A percentile compares a stretch with the other conserved stretches of the same genome.
Conservation (phyloP, 2,113 vertebrate species). For the Eonycteris spelaea region DNA sequence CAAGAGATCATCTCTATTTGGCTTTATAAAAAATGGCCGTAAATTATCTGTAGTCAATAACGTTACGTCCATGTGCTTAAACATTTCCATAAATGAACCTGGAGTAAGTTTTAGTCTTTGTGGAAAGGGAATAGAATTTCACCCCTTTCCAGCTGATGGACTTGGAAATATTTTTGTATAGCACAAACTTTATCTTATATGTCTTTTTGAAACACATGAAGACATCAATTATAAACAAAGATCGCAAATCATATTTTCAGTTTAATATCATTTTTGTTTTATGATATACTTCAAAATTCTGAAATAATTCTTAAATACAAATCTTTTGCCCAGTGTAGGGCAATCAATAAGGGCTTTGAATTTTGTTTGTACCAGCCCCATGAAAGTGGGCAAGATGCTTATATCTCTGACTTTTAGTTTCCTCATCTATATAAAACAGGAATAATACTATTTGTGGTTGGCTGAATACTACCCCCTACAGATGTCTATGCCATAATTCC, state of each 20-base stretch:
- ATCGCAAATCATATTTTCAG: not conserved
- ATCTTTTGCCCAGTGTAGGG: not conserved
- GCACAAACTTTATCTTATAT: not conserved
- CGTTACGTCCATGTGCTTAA: not conserved
- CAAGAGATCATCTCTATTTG: not conserved
- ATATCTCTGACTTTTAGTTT: not conserved
- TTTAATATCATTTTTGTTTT: not conserved
- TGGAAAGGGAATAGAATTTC: not conserved
- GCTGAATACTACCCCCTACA: not conserved
- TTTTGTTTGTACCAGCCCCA: not conserved
- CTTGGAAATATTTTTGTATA: not conserved
- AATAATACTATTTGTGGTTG: not conserved
- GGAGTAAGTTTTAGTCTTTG: not conserved
- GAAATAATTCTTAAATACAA: constrained; percentile 32
- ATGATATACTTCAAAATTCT: not conserved
- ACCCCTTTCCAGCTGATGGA: not conserved
- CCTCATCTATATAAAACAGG: not conserved
- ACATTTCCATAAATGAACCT: not conserved
- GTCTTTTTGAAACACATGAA: not conserved
- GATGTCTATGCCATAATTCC: not conserved
- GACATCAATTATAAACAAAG: not conserved
- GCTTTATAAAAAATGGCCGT: not conserved
- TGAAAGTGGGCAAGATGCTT: not conserved
- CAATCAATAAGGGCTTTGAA: not conserved
- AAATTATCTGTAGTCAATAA: not conserved